A percentile compares a stretch with the other conserved stretches of the same genome.
These are phyloP conservation scores for Alexandromys fortis DNA, from an alignment of 2,113 vertebrate genomes.

Conservation along the genomic window DNA sequence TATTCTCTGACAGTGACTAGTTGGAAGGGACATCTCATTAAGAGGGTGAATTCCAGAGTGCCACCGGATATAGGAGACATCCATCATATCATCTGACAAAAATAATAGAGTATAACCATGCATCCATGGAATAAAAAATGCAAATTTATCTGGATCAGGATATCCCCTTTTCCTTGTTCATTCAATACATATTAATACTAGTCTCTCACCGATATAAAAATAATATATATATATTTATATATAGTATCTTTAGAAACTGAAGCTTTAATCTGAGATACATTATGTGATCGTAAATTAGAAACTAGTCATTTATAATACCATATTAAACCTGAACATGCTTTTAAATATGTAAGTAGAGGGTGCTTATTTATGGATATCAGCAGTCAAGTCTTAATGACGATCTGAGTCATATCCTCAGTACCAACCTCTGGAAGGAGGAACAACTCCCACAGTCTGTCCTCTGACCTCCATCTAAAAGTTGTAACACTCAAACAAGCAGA, in stretches of 20 bases:
- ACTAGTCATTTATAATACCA: background rate
- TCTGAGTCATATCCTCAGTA: background rate
- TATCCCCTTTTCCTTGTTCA: background rate
- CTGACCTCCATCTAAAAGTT: background rate
- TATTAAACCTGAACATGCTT: background rate
- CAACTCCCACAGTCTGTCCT: background rate
- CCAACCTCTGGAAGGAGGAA: background rate
- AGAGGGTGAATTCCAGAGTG: conserved; percentile 53
- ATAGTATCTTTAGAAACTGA: background rate
- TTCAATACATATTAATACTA: background rate
- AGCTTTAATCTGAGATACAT: background rate
- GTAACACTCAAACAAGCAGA: background rate
- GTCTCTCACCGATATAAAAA: background rate
- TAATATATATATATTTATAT: too few species aligned
- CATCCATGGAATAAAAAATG: background rate
- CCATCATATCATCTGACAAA: conserved; percentile 60
- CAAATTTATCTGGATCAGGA: background rate
- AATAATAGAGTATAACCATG: background rate
- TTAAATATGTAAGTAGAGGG: background rate
- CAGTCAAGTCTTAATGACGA: background rate
- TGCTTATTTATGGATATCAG: background rate
- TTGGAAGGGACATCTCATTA: conserved; percentile 55
- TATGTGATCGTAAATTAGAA: background rate
- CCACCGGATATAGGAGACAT: conserved; percentile 44
- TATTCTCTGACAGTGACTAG: conserved; percentile 67